phyloP scores from a whole-genome alignment of 2,797 vertebrate species.

The Rallus crepitans region DNA sequence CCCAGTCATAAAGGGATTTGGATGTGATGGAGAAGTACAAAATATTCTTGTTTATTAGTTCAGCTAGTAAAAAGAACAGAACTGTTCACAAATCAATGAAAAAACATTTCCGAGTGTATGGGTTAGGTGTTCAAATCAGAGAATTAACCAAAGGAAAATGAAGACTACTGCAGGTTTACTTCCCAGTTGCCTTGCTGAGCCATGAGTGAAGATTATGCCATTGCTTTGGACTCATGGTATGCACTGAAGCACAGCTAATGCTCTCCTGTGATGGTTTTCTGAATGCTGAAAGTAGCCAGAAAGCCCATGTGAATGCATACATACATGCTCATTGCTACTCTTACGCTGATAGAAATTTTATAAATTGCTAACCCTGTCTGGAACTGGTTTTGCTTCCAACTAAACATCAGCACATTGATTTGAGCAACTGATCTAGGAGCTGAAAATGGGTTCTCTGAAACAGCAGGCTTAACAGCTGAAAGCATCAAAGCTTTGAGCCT shows the following conservation, averaged over 20 bases:
- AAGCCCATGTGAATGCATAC: neutral
- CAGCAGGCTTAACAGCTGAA: slow-evolving; percentile 58
- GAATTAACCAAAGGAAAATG: neutral
- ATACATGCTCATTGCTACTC: neutral
- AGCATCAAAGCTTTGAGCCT: slow-evolving; percentile 1
- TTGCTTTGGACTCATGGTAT: neutral
- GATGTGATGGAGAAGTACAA: neutral
- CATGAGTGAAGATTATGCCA: neutral
- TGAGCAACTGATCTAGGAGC: slow-evolving; percentile 11
- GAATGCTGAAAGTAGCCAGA: slow-evolving; percentile 15
- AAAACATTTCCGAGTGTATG: neutral
- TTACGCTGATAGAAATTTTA: slow-evolving; percentile 6
- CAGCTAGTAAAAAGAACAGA: neutral
- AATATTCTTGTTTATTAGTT: neutral
- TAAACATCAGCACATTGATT: neutral
- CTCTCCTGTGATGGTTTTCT: slow-evolving; percentile 5
- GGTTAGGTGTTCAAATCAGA: neutral
- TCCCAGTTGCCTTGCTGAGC: neutral
- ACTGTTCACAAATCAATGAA: neutral
- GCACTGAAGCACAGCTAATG: slow-evolving; percentile 20
- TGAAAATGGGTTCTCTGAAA: slow-evolving; percentile 28
- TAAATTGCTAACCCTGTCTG: slow-evolving; percentile 23
- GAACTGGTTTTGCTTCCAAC: neutral
- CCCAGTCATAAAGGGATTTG: neutral
- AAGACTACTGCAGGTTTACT: neutral